phyloP scores from a whole-genome alignment of 92 coral and sea anemone genomes.

The Epizoanthus rinbou region DNA sequence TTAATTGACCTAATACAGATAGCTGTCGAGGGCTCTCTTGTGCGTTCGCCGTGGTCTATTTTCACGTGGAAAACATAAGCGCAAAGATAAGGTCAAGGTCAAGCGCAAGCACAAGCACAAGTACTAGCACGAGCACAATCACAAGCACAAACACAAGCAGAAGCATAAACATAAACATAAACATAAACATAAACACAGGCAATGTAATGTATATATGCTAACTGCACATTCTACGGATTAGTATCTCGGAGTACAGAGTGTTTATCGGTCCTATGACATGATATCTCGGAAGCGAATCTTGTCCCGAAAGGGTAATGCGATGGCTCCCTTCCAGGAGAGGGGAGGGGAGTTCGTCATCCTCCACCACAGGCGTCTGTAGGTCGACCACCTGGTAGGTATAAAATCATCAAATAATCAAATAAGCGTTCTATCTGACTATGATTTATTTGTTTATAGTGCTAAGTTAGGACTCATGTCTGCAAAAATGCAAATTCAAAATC shows the following conservation, averaged over 20 bases:
- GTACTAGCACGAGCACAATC: too few relatives aligned
- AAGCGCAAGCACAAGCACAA: too few relatives aligned
- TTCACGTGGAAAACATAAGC: too few relatives aligned
- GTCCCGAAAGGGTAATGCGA: background rate
- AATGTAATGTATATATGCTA: conserved; percentile 29
- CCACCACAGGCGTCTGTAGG: conserved; percentile 48
- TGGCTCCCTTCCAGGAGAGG: conserved; percentile 34
- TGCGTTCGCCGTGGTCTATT: too few relatives aligned
- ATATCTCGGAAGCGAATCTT: conserved; percentile 53
- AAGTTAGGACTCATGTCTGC: background rate
- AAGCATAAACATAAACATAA: background rate
- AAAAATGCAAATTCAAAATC: background rate
- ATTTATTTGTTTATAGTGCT: background rate
- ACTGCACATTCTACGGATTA: conserved; percentile 76
- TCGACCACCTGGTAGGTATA: conserved; percentile 64
- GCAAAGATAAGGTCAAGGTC: too few relatives aligned
- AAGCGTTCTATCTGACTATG: too few relatives aligned
- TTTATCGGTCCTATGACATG: conserved; percentile 88
- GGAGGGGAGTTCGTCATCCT: conserved; percentile 48
- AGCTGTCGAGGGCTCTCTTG: too few relatives aligned
- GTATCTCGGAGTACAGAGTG: conserved; percentile 72
- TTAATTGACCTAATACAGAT: too few relatives aligned
- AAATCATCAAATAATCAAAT: background rate
- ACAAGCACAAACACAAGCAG: too few relatives aligned
- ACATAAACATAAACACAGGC: background rate